Evolutionary conservation across 2,888 invertebrate species (phyloP), one percentile per base, ranked within the genome.

Genomic region (Ophion obscuratus): DNA sequence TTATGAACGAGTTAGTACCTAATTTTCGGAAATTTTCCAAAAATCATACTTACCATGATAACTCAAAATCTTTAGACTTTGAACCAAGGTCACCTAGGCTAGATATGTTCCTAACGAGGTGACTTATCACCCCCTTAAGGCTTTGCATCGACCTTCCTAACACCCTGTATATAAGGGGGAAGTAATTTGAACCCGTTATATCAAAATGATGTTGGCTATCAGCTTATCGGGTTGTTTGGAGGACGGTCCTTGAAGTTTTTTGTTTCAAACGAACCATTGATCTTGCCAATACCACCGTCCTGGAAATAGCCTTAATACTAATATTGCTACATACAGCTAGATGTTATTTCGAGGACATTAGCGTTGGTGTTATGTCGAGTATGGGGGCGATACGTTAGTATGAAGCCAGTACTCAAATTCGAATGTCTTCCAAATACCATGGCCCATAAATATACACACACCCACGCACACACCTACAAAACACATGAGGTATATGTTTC

Each of bases 401-500:
- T 47, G 10, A 47, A 11, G 53, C 3, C 17, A 3, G 17, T 53
- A 4, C 17, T 17, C 53, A 17, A 53, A 53, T 2, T 14, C 17
- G 17, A 53, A 17, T 5, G 53, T 53, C 53, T 53, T 53, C 14
- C 5, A 53, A 17, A 53, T 53, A 53, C 53, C 53, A 17, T 14
- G 17, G 17, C 17, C 53, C 53, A 53, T 53, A 53, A 53, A 74
- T 77, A 67, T 62, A 71, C 47, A 66, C 17, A 53, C 61, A 62
- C 40, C 6, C 40, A 40, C 53, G 11, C 40, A 40, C 40, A 40
- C 53, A 53, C 53, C 2, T 14, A 66, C 11, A 11, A n/a, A 57
- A 40, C 1, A n/a, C 70, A 40, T 11, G 73, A 67, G 71, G 44
- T 73, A 83, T 80, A 71, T 68, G 75, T 70, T 80, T 68, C 71